Base-by-base conservation (phyloP, 2,888 invertebrate genomes). In the Taphrorychus bicolor region DNA sequence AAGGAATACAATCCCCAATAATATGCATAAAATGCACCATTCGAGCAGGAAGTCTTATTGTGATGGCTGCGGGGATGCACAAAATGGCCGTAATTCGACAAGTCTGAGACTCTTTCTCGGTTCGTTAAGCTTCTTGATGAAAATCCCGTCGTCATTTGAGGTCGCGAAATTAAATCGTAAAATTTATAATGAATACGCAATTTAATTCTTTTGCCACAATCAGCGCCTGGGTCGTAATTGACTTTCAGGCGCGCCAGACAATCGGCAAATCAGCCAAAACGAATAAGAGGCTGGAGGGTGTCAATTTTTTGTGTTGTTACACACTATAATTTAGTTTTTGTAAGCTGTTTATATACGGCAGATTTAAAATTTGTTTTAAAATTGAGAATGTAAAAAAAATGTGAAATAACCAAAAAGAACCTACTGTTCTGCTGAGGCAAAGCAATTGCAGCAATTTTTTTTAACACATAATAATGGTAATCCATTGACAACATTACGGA, bases 151-250 rank as follows among this genome's bases (percentile, higher is more conserved):
- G 11, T 21, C 32, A 16, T 40, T 66, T 61, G 66, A 66, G 66
- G 66, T 61, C 61, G 59, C 51, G 17, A 57, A 66, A 66, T 66
- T 66, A 66, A 66, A 66, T 66, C 61, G 61, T 58, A 61, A 61
- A 66, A 66, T 61, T 66, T 61, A 66, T 66, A 66, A 66, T 66
- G 66, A 56, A 66, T 60, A 60, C 65, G 65, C 65, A 65, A 65
- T 65, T 65, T 65, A 45, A 59, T 65, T 65, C 59, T 65, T 65
- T 59, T 32, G 22, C 42, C 21, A 14, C 16, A 23, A 18, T 21
- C 32, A 40, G 56, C 45, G 62, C 45, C 56, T 24, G 59, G 32
- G 19, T 23, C 21, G 41, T 65, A 65, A 65, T 65, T 65, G 65
- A 65, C 65, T 65, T 65, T 65, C 53, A 59, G 32, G 18, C 19